These are phyloP conservation scores for Orcinus orca DNA, from an alignment of 2,113 vertebrate genomes.

Conservation along the genomic window DNA sequence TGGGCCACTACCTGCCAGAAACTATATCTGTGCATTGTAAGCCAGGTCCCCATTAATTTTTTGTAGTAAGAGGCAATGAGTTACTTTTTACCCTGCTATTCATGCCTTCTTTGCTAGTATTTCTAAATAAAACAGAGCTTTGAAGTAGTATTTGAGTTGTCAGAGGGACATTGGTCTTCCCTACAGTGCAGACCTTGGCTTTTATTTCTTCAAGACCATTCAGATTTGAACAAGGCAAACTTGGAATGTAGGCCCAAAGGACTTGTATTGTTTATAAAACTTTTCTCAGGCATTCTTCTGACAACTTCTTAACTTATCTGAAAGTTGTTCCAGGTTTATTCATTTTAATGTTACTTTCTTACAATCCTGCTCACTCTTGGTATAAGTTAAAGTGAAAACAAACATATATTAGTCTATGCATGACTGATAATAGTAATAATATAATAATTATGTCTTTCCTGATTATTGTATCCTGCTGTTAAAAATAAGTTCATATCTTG, in stretches of 20 bases:
- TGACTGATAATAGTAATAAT: background rate
- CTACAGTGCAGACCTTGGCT: background rate
- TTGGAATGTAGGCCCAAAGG: background rate
- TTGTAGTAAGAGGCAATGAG: background rate
- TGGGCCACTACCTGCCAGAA: background rate
- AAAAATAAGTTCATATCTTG: background rate
- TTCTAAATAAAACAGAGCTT: background rate
- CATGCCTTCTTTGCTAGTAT: background rate
- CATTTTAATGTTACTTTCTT: background rate
- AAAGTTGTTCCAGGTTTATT: background rate
- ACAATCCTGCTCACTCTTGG: background rate
- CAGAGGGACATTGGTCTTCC: background rate
- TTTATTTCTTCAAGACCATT: background rate
- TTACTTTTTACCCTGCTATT: background rate
- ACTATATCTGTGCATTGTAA: background rate
- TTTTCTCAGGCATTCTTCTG: background rate
- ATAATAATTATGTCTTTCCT: background rate
- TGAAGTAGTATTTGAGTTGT: background rate
- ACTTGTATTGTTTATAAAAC: background rate
- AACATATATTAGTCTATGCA: background rate
- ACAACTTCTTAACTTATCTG: background rate
- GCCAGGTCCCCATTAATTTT: background rate
- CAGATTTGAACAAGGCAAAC: background rate
- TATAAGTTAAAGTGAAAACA: background rate
- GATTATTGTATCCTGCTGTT: background rate